Evolutionary conservation across 1,140 invertebrate genomes (phyloP).

Genomic region (Druon quercuslanigerum): DNA sequence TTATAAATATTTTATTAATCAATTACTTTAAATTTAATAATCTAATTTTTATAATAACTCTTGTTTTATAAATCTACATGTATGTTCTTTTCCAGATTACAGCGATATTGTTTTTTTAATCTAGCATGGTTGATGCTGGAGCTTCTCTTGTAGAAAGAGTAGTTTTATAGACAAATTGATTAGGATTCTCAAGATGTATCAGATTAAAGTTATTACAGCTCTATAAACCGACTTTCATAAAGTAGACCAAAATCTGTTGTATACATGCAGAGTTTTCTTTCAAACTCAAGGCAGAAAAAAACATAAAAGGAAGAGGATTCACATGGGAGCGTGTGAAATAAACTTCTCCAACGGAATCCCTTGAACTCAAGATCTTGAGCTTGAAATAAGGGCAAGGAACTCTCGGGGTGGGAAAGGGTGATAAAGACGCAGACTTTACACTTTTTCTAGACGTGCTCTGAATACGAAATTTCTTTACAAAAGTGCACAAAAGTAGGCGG

Average conservation of each 20-base stretch:
- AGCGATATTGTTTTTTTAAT: too few relatives aligned
- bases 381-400: constrained; percentile 26
- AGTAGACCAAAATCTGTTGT: constrained; percentile 3
- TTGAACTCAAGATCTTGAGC: constrained; percentile 25
- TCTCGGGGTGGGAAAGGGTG: neutral
- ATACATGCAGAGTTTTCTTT: constrained; percentile 12
- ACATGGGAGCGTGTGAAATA: constrained; percentile 27
- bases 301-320: neutral
- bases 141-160: too few relatives aligned
- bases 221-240: neutral
- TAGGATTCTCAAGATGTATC: neutral
- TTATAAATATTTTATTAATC: too few relatives aligned
- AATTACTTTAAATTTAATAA: too few relatives aligned
- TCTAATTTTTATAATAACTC: too few relatives aligned
- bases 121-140: too few relatives aligned
- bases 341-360: constrained; percentile 21
- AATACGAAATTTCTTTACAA: constrained; percentile 15
- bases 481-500: constrained; percentile 13
- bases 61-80: too few relatives aligned
- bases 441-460: constrained; percentile 27
- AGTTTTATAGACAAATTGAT: too few relatives aligned
- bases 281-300: constrained; percentile 8
- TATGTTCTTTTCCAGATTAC: too few relatives aligned
- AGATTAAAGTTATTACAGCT: neutral
- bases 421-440: constrained; percentile 19